Evolutionary conservation across 2,797 vertebrate genomes (phyloP), one percentile per base, ranked within the genome.

Genomic region (Merluccius polli): DNA sequence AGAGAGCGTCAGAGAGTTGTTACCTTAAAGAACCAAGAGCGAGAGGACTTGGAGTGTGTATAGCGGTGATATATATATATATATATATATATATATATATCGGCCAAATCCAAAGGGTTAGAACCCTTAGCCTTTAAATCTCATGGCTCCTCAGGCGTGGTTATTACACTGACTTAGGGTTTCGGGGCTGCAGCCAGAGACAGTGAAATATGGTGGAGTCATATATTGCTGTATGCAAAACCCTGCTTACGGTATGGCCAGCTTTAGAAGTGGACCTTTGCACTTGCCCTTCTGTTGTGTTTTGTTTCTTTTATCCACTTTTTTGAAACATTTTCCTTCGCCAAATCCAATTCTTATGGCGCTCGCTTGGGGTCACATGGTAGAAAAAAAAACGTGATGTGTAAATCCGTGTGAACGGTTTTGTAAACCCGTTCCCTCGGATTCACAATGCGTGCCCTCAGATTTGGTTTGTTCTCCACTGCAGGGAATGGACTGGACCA

Each of bases 71-170:
- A n/a, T n/a, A n/a, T n/a, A n/a, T n/a, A n/a, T n/a, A n/a, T n/a
- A n/a, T n/a, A n/a, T n/a, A n/a, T n/a, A n/a, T n/a, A n/a, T n/a
- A n/a, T n/a, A n/a, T 81, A 88, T 84, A 71, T 80, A 86, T 80
- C 18, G 70, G 74, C 72, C 38, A 76, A 78, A 84, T 87, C 81
- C 75, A 73, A 79, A 72, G 76, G 77, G 77, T 84, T 75, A 81
- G n/a, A 84, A 83, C 76, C 75, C 74, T 79, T 81, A n/a, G 71
- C 82, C 75, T 83, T 84, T 88, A 89, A 90, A 88, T 91, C 90
- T 82, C 73, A 70, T 38, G 79, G 75, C 59, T 87, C 75, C 80
- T 74, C 70, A 81, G 85, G 80, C 75, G 75, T 74, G 1, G 18
- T 70, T 73, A 48, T 86, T 81, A 78, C 73, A 0, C 72, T 79